Base-by-base conservation (phyloP, 2,113 vertebrate genomes). In the Acinonyx jubatus region DNA sequence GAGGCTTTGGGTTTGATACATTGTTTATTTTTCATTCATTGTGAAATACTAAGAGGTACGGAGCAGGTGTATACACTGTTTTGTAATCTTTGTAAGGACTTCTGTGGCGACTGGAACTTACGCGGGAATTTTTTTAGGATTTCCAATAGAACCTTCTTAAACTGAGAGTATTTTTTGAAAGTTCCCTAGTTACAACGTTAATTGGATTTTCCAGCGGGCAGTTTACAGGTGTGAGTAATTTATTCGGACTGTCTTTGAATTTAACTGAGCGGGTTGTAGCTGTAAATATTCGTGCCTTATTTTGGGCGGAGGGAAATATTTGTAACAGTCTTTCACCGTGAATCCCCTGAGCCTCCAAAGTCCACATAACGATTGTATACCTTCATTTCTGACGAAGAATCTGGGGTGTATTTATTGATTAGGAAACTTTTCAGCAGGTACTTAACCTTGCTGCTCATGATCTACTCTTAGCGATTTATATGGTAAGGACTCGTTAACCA, bases 141-240 rank as follows among this genome's bases (percentile, higher is more conserved):
- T 74, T 68, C 73, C 38, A 45, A 2, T 36, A 57, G 66, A 48
- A 73, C 9, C 45, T 89, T 27, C 25, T 89, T 79, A 41, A 91
- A 63, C 74, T 10, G 50, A 92, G n/a, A 48, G 18, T 41, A 7
- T 89, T 84, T 88, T 73, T 63, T 45, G 55, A 2, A 41, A 92
- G 85, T 89, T 74, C 5, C 23, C 2, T 45, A 57, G 14, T 85
- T 86, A 41, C 3, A 48, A 55, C 80, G 27, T 84, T 88, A 78
- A 85, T 95, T 92, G 83, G 55, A 19, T 94, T 97, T 65, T 52
- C 66, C 80, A 6, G 4, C 15, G 4, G 76, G 71, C 45, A 36
- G 41, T 97, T 97, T 94, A 95, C 97, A 98, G 97, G 96, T 98
- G 98, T 95, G 90, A 91, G n/a, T 81, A 52, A 48, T 97, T 90